Evolutionary conservation across 2,888 invertebrate species (phyloP).

Genomic region (Drosophila subquinaria): DNA sequence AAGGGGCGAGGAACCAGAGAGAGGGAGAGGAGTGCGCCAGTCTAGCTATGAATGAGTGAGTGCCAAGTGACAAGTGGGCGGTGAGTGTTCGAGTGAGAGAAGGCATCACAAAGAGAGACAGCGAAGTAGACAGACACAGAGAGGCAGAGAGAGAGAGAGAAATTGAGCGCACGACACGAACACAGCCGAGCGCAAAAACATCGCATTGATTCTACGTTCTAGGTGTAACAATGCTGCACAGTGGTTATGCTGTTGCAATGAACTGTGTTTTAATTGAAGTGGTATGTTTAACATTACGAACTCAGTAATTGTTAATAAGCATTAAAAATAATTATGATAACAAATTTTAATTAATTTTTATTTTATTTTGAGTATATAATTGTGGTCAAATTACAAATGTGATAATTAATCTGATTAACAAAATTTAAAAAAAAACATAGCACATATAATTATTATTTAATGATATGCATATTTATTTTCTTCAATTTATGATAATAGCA

Average conservation of each 20-base stretch:
- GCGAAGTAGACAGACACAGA: conserved; percentile 19
- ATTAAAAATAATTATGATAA: too few species aligned
- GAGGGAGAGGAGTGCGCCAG: conserved; percentile 23
- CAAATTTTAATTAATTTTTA: too few species aligned
- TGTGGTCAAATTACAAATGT: too few species aligned
- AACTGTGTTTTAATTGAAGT: neutral
- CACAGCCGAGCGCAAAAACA: conserved; percentile 49
- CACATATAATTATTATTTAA: too few species aligned
- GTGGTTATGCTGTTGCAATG: conserved; percentile 19
- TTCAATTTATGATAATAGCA: too few species aligned
- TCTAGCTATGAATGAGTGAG: conserved; percentile 78
- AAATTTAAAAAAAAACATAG: too few species aligned
- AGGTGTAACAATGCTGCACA: conserved; percentile 24
- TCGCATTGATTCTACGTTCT: conserved; percentile 53
- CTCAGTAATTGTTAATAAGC: neutral
- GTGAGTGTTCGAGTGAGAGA: conserved; percentile 46
- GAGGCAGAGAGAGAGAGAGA: conserved; percentile 13
- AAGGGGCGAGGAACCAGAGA: neutral
- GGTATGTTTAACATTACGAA: neutral
- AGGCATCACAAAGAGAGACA: conserved; percentile 17
- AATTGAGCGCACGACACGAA: conserved; percentile 33
- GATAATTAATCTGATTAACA: too few species aligned
- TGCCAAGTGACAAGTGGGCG: conserved; percentile 78
- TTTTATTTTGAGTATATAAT: too few species aligned
- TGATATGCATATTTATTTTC: too few species aligned